Percentiles rank a stretch among this genome's conserved stretches.
Conservation (phyloP, 2,113 vertebrate genomes). For the Ramphastos sulfuratus region DNA sequence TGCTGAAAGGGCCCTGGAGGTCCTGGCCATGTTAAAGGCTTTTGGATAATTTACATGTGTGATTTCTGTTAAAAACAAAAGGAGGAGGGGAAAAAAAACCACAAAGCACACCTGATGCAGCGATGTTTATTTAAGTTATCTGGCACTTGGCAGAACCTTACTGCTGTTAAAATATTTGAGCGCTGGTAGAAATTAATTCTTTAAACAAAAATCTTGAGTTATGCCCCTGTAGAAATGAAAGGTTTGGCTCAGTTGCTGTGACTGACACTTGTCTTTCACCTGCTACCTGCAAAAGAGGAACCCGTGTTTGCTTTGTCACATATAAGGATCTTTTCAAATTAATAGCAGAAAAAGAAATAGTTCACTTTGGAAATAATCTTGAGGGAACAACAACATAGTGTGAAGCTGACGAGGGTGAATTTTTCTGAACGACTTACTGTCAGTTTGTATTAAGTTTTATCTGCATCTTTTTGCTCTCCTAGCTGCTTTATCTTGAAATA, state of each 20-base stretch:
- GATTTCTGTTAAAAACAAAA: not conserved
- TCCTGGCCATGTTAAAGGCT: not conserved
- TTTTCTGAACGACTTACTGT: not conserved
- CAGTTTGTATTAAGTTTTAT: not conserved
- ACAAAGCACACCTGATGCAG: not conserved
- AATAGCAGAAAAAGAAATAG: not conserved
- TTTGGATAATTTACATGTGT: not conserved
- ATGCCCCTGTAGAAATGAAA: not conserved
- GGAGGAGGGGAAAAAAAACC: not conserved
- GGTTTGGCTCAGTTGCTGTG: not conserved
- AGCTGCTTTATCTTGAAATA: not conserved
- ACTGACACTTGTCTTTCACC: not conserved
- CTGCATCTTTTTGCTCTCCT: not conserved
- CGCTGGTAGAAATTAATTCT: not conserved
- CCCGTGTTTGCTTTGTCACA: rapidly evolving
- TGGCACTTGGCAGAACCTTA: too few relatives aligned
- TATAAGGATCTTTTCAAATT: not conserved
- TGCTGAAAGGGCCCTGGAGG: not conserved
- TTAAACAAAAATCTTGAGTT: not conserved
- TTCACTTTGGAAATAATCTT: not conserved
- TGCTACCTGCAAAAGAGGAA: not conserved
- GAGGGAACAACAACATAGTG: not conserved
- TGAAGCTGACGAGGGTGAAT: not conserved
- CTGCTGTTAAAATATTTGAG: not conserved
- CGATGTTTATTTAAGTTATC: not conserved